Conservation (phyloP, 2,113 vertebrate species). For the Xenotilapia caudafasciata region DNA sequence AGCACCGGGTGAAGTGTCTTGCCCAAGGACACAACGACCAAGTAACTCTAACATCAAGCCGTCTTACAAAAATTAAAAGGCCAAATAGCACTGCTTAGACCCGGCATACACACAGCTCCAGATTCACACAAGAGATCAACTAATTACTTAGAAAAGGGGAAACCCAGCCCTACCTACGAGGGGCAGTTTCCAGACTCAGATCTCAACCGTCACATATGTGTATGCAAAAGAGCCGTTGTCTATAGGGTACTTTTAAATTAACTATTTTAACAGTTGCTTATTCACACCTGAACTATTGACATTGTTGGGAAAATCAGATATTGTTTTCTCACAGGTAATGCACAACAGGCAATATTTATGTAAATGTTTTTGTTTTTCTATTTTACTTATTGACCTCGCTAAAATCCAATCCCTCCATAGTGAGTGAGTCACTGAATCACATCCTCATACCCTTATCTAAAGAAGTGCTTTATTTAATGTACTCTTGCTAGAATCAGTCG, state of each 20-base stretch:
- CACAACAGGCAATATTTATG: not conserved
- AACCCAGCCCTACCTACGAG: fast-evolving
- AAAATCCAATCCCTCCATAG: not conserved
- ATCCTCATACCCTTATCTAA: not conserved
- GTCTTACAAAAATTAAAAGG: not conserved
- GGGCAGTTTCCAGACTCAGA: not conserved
- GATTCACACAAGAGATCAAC: not conserved
- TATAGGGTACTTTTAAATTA: not conserved
- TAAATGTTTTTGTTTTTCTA: not conserved
- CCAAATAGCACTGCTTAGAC: not conserved
- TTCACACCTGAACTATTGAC: not conserved
- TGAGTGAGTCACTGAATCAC: not conserved
- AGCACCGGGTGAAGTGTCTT: not conserved
- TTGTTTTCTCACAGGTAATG: not conserved
- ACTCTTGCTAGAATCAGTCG: not conserved
- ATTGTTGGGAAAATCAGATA: not conserved
- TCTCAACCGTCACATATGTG: not conserved
- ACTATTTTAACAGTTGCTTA: not conserved
- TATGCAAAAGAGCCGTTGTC: not conserved
- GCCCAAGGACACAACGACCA: fast-evolving
- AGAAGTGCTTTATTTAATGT: not conserved
- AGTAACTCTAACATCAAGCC: not conserved
- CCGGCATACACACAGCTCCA: not conserved
- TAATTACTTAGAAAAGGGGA: fast-evolving
- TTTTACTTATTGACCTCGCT: fast-evolving